Conservation (phyloP, 2,888 invertebrate genomes). For the Brachypterus glaber region DNA sequence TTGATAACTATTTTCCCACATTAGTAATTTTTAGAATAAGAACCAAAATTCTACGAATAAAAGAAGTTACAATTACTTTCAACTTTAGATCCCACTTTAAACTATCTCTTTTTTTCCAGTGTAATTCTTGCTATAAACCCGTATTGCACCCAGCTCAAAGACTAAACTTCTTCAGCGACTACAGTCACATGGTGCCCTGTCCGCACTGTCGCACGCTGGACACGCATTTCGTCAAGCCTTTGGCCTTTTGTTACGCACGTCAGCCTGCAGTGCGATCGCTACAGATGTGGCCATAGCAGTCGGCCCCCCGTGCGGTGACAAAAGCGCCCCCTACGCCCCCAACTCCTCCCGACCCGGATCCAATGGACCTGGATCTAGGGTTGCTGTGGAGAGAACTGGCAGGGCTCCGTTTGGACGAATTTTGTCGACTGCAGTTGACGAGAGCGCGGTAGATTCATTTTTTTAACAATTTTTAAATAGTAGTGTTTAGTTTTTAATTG, state of each 20-base stretch:
- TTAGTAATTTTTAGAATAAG: not conserved
- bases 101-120: conserved; percentile 54
- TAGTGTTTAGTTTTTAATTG: conserved; percentile 5
- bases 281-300: conserved; percentile 82
- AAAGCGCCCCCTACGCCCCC: conserved; percentile 28
- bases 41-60: too few relatives aligned
- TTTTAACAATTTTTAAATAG: conserved; percentile 9
- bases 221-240: conserved; percentile 90
- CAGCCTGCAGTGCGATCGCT: conserved; percentile 44
- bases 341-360: conserved; percentile 28
- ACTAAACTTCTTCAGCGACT: conserved; percentile 89
- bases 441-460: conserved; percentile 36
- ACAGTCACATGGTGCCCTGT: conserved; percentile 84
- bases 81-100: too few relatives aligned
- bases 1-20: too few relatives aligned
- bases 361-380: conserved; percentile 38
- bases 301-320: conserved; percentile 49
- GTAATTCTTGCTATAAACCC: conserved; percentile 85
- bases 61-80: too few relatives aligned
- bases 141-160: conserved; percentile 79
- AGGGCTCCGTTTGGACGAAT: conserved; percentile 40
- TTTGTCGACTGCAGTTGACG: conserved; percentile 40
- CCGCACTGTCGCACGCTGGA: conserved; percentile 85
- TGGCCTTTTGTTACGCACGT: conserved; percentile 75
- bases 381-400: conserved; percentile 42